Evolutionary conservation across 2,113 vertebrate species (phyloP), one percentile per base, ranked within the genome.

Genomic region (Ceyx cyanopectus): DNA sequence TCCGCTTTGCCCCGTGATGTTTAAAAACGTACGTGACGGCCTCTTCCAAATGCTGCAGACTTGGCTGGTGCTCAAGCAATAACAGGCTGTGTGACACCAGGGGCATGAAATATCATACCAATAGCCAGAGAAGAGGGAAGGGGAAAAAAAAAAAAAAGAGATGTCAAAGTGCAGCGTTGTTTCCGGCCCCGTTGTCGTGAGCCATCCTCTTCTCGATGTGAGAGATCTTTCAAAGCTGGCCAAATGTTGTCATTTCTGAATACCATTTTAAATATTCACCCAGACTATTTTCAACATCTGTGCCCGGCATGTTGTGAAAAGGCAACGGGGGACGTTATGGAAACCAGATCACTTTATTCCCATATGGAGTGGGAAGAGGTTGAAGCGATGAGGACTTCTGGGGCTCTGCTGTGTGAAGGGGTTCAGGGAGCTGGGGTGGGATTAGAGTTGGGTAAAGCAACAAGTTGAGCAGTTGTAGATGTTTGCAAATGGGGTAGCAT

Each of bases 261-360:
- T 93, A 93, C 87, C 87, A 81, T 91, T 95, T 94, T 95, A 96
- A 95, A 95, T 85, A 89, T 95, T 94, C 90, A 95, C 93, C 90
- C 93, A 74, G 72, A 79, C 88, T 94, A 51, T 94, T 96, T 96
- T 94, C 89, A 94, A 96, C 93, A 95, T 92, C 88, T 93, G 94
- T 75, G 93, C 91, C 92, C 70, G 0, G 89, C 88, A 87, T 89
- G 95, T 94, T 93, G 81, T 82, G 93, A 94, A 93, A 94, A 78
- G 83, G 87, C 89, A 94, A 62, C 74, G 75, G 80, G 84, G 91
- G 83, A 75, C 12, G 50, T 95, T 96, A 87, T 93, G 83, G 94
- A 96, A 97, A 94, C 91, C 94, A 94, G 96, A 96, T 83, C 70
- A 13, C 81, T 94, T 40, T 77, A 72, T 92, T 95, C 94, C 90